A percentile compares a stretch with the other conserved stretches of the same genome.
These are phyloP conservation scores for Pithys albifrons DNA, from an alignment of 2,113 vertebrate species.

Conservation along the genomic window DNA sequence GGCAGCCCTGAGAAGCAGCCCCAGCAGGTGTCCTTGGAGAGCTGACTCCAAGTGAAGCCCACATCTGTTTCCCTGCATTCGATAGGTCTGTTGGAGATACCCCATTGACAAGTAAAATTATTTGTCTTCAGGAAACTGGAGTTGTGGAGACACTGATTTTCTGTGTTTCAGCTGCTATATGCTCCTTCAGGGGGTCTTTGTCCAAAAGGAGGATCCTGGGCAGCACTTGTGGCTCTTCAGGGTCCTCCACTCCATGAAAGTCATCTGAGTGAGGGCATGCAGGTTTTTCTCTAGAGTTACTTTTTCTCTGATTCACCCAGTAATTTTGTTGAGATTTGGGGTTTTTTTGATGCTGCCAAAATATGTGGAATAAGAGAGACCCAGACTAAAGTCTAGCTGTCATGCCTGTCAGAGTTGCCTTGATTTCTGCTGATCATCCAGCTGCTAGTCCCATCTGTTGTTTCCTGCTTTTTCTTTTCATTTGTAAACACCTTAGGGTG, in stretches of 20 bases:
- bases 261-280: not conserved
- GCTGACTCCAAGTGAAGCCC: not conserved
- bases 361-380: not conserved
- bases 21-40: not conserved
- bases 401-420: not conserved
- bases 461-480: slow-evolving; percentile 1
- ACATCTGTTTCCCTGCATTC: not conserved
- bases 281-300: not conserved
- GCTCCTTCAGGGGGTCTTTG: not conserved
- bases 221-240: not conserved
- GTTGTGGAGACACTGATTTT: not conserved
- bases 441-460: slow-evolving; percentile 53
- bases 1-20: not conserved
- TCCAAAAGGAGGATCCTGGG: not conserved
- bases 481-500: slow-evolving; percentile 27
- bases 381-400: not conserved
- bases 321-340: not conserved
- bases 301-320: not conserved
- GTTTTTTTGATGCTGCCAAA: not conserved
- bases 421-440: slow-evolving; percentile 5
- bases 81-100: not conserved
- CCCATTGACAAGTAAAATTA: not conserved
- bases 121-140: not conserved
- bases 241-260: not conserved
- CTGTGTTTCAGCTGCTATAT: not conserved